Conservation (phyloP, 2,888 invertebrate genomes). For the Leucophenga maculata region DNA sequence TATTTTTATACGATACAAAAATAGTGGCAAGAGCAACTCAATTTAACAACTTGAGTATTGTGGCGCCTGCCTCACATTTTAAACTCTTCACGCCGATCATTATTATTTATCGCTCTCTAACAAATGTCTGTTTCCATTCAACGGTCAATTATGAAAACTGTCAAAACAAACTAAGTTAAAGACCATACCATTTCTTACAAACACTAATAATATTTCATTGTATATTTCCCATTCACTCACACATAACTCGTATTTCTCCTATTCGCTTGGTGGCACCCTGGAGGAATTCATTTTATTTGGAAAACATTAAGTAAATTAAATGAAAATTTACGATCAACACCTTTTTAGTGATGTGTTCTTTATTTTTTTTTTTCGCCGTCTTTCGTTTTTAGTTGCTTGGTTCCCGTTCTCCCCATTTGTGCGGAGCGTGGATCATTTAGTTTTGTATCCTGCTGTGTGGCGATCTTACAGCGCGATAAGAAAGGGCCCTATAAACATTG, state of each 20-base stretch:
- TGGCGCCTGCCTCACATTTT: too few relatives aligned
- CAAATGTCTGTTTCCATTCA: neutral
- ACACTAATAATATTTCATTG: too few relatives aligned
- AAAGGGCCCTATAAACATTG: conserved; percentile 34
- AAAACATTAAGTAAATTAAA: conserved; percentile 63
- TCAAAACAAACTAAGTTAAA: neutral
- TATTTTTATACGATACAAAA: too few relatives aligned
- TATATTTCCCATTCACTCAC: too few relatives aligned
- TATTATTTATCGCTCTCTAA: too few relatives aligned
- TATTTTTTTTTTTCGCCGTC: neutral
- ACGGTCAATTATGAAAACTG: neutral
- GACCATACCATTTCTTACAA: too few relatives aligned
- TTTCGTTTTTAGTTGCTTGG: conserved; percentile 38
- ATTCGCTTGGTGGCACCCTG: too few relatives aligned
- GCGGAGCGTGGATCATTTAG: conserved; percentile 50
- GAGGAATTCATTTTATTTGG: too few relatives aligned
- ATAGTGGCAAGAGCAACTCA: too few relatives aligned
- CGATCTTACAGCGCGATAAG: conserved; percentile 64
- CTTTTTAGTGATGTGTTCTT: conserved; percentile 58
- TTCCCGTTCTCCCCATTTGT: conserved; percentile 42
- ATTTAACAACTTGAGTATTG: too few relatives aligned
- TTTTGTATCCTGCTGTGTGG: conserved; percentile 65
- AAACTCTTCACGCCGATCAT: too few relatives aligned
- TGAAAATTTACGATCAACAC: conserved; percentile 72
- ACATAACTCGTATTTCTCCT: too few relatives aligned